Evolutionary conservation across 1,140 invertebrate genomes (phyloP), one percentile per base, ranked within the genome.

Genomic region (Streblospio benedicti): DNA sequence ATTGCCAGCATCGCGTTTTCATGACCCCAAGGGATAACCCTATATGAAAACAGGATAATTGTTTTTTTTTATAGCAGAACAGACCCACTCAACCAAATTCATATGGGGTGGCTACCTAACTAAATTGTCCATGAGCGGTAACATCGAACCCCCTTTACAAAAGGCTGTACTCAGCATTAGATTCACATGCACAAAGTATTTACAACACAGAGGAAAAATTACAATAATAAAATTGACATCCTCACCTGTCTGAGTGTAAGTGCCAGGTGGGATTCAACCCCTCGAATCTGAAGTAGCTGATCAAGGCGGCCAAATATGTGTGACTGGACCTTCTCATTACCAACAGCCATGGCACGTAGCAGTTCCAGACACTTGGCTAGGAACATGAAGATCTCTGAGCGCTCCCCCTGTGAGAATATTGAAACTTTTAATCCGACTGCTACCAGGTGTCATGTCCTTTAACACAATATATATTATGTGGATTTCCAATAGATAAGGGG

Each of bases 281-380:
- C 71, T 61, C 72, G 65, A 23, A 67, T 69, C 6, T 63, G 62
- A 53, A 75, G 49, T 2, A 75, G 31, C 47, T 69, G 52, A 53
- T 75, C 72, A 16, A 75, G 61, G 23, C 70, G 25, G 51, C 74
- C 69, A 65, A 73, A 75, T 54, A 75, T 52, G 16, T 70, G 65
- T 45, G 64, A 58, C 50, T 75, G 73, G 18, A 75, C 71, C 9
- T 66, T 38, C 6, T 63, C 62, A 55, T 75, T 75, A 12, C 65
- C 62, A 6, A 61, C 49, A 0, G 72, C 69, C 61, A 75, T 64
- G 23, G 60, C 45, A 43, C 68, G 64, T 45, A 75, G 60, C 32
- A 75, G 50, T 16, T 61, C 60, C 44, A 75, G 69, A 2, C 69
- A 69, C 49, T 68, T 68, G 60, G 71, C 60, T 43, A 74, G 68